Conservation (phyloP, 2,797 vertebrate species). For the Cyclura pinguis region DNA sequence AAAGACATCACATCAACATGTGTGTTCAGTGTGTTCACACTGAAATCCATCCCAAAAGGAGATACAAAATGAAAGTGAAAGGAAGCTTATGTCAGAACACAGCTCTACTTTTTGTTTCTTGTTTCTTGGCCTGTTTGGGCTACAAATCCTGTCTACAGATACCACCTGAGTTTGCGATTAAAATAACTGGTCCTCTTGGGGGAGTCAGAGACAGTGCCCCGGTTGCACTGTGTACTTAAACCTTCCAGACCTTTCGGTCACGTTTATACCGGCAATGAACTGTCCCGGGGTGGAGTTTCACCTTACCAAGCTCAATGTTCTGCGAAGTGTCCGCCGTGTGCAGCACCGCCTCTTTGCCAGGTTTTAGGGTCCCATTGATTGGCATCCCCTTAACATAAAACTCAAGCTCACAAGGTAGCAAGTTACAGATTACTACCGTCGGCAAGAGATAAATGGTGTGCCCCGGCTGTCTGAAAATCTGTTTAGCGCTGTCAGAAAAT, state of each 20-base stretch:
- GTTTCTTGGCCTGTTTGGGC: neutral
- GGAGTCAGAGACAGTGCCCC: neutral
- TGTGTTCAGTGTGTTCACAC: too few relatives aligned
- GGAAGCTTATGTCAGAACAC: too few relatives aligned
- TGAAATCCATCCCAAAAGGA: too few relatives aligned
- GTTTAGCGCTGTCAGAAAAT: constrained; percentile 88
- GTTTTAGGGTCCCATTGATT: constrained; percentile 90
- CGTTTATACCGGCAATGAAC: neutral
- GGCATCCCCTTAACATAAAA: constrained; percentile 92
- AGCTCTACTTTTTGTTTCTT: too few relatives aligned
- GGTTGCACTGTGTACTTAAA: neutral
- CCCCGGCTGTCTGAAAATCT: constrained; percentile 96
- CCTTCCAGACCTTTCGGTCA: accelerated
- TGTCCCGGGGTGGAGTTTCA: accelerated
- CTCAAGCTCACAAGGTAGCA: constrained; percentile 94
- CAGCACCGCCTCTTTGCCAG: constrained; percentile 91
- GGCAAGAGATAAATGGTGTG: constrained; percentile 95
- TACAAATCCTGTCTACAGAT: neutral
- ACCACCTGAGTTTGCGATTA: neutral
- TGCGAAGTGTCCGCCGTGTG: constrained; percentile 94
- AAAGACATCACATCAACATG: neutral
- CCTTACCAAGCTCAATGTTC: constrained; percentile 95
- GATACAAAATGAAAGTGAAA: too few relatives aligned
- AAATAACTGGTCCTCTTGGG: neutral
- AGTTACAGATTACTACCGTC: constrained; percentile 92